phyloP scores from a whole-genome alignment of 1,140 invertebrate genomes.

The Sitodiplosis mosellana region DNA sequence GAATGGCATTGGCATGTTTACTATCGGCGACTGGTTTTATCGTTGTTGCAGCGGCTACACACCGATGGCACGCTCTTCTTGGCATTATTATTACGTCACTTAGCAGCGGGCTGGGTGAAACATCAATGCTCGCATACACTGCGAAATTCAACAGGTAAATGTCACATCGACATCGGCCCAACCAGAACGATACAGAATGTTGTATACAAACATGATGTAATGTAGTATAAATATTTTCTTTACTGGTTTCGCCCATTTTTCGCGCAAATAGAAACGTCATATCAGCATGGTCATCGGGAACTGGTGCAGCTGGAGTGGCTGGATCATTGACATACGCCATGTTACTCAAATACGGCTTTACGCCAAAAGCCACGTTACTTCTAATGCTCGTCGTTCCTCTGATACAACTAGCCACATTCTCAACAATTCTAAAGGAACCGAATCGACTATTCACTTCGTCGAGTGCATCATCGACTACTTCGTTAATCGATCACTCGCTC shows the following conservation, averaged over 20 bases:
- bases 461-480: too few relatives aligned
- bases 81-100: constrained; percentile 63
- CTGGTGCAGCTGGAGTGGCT: constrained; percentile 51
- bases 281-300: constrained; percentile 72
- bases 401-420: constrained; percentile 43
- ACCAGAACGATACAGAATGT: background rate
- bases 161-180: background rate
- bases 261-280: constrained; percentile 41
- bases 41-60: constrained; percentile 39
- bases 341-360: constrained; percentile 37
- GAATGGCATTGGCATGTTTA: constrained; percentile 37
- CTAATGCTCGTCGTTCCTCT: constrained; percentile 54
- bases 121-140: constrained; percentile 55
- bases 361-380: constrained; percentile 42
- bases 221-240: too few relatives aligned
- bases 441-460: background rate
- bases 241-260: background rate
- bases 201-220: background rate
- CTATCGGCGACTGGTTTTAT: constrained; percentile 41
- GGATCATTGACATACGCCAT: constrained; percentile 58
- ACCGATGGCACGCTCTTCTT: constrained; percentile 37
- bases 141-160: constrained; percentile 51
- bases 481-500: too few relatives aligned
- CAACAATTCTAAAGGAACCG: constrained; percentile 31
- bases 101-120: constrained; percentile 62